A percentile compares a stretch with the other conserved stretches of the same genome.
Evolutionary conservation across 2,888 invertebrate genomes (phyloP).

Genomic region (Crematogaster levior): DNA sequence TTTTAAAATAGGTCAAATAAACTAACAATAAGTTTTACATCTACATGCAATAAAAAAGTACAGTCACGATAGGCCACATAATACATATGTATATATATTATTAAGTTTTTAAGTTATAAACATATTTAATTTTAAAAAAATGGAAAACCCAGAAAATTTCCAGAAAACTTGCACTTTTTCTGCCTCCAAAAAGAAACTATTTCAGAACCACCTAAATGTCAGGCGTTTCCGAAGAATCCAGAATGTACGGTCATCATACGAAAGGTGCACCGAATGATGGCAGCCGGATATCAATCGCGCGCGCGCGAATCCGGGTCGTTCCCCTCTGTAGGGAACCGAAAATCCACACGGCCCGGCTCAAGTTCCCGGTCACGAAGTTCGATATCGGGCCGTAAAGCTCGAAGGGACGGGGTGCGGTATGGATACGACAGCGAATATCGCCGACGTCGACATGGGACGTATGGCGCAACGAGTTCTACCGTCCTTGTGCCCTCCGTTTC

Average conservation of each 20-base stretch:
- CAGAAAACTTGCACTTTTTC: not conserved
- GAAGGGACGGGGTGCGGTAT: slow-evolving; percentile 57
- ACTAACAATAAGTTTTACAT: not conserved
- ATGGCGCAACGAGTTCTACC: slow-evolving; percentile 52
- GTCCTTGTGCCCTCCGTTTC: slow-evolving; percentile 42
- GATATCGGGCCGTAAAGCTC: slow-evolving; percentile 70
- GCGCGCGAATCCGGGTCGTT: slow-evolving; percentile 58
- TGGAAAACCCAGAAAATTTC: not conserved
- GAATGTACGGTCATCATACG: slow-evolving; percentile 22
- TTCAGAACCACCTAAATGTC: not conserved
- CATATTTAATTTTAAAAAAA: not conserved
- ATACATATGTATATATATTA: not conserved
- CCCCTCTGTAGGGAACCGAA: slow-evolving; percentile 63
- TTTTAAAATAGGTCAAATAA: not conserved
- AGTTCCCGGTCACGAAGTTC: slow-evolving; percentile 72
- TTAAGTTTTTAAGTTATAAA: not conserved
- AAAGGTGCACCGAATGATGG: slow-evolving; percentile 28
- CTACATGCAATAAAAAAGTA: not conserved
- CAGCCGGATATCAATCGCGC: slow-evolving; percentile 5
- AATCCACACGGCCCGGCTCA: slow-evolving; percentile 65
- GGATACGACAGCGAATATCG: slow-evolving; percentile 72
- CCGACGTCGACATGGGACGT: slow-evolving; percentile 64
- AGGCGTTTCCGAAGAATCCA: not conserved
- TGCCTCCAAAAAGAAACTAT: not conserved
- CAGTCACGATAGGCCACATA: not conserved